These are phyloP conservation scores for Drosophila subpulchrella DNA, from an alignment of 1,140 invertebrate genomes.

Conservation along the genomic window DNA sequence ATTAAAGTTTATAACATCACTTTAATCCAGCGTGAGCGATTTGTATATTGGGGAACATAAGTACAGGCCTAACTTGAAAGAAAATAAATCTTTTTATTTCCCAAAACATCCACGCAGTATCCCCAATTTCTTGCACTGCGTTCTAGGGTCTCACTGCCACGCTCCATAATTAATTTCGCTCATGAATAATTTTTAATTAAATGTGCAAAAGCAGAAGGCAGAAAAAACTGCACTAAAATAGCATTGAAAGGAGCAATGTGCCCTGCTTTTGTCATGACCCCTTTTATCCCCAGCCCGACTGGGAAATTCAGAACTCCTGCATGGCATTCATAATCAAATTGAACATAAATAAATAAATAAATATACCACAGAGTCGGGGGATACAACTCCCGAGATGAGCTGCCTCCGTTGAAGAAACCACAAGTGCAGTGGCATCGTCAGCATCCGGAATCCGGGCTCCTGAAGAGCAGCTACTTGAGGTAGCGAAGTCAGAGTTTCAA, in stretches of 20 bases:
- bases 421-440: background rate
- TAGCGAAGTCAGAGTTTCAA: slow-evolving; percentile 19
- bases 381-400: slow-evolving; percentile 5
- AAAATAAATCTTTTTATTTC: too few relatives aligned
- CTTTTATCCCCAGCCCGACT: background rate
- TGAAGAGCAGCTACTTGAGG: slow-evolving; percentile 16
- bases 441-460: slow-evolving; percentile 8
- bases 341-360: slow-evolving; percentile 33
- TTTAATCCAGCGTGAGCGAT: too few relatives aligned
- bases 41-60: too few relatives aligned
- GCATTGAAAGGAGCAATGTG: slow-evolving; percentile 38
- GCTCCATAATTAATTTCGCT: slow-evolving; percentile 61
- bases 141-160: slow-evolving; percentile 3
- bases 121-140: slow-evolving; percentile 21
- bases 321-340: slow-evolving; percentile 44
- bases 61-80: too few relatives aligned
- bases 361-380: background rate
- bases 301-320: slow-evolving; percentile 8
- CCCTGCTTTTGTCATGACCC: slow-evolving; percentile 20
- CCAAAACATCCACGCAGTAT: too few relatives aligned
- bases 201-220: slow-evolving; percentile 33
- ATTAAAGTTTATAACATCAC: too few relatives aligned
- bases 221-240: slow-evolving; percentile 33
- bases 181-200: slow-evolving; percentile 68
- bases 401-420: background rate